Evolutionary conservation across 2,888 invertebrate genomes (phyloP).

Genomic region (Fabriciana adippe): DNA sequence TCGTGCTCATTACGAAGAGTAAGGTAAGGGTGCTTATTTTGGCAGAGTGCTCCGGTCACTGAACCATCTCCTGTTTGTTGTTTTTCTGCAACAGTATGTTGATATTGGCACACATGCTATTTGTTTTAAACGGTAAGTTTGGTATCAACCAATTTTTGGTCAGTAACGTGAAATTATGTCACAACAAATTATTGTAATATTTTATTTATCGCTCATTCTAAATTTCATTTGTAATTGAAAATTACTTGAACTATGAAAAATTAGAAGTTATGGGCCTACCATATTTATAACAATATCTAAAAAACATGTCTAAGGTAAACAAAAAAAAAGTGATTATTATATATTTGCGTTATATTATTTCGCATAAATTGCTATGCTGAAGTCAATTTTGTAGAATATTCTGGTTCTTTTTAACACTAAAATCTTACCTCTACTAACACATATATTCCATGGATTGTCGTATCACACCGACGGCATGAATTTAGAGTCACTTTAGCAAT

Average conservation of each 20-base stretch:
- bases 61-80: conserved; percentile 73
- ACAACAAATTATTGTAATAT: background rate
- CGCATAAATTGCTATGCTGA: too few relatives aligned
- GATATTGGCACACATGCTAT: conserved; percentile 76
- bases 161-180: conserved; percentile 33
- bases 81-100: conserved; percentile 74
- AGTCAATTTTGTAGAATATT: too few relatives aligned
- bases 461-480: too few relatives aligned
- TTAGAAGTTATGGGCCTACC: background rate
- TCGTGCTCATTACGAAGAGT: conserved; percentile 25
- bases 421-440: too few relatives aligned
- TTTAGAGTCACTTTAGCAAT: too few relatives aligned
- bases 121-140: conserved; percentile 71
- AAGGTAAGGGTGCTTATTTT: conserved; percentile 74
- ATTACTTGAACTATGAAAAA: background rate
- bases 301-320: too few relatives aligned
- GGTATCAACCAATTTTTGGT: conserved; percentile 47
- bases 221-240: background rate
- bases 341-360: too few relatives aligned
- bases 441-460: too few relatives aligned
- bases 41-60: conserved; percentile 72
- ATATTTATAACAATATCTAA: too few relatives aligned
- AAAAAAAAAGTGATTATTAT: too few relatives aligned
- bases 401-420: too few relatives aligned
- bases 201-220: background rate